Conservation (phyloP, 2,888 invertebrate genomes). For the Oligia fasciuncula region DNA sequence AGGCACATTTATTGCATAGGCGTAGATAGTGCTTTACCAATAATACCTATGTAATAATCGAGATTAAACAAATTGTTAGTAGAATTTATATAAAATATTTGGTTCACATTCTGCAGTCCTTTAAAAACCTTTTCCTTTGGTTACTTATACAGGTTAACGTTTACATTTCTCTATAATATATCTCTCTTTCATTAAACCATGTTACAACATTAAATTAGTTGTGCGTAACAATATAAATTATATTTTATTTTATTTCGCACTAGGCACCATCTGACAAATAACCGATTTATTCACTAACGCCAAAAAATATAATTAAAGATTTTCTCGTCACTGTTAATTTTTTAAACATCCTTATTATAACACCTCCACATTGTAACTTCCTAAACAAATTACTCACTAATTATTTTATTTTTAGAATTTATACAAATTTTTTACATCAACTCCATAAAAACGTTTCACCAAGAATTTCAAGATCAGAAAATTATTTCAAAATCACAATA, state of each 20-base stretch:
- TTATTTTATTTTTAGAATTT: conserved; percentile 32
- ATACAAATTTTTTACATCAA: conserved; percentile 43
- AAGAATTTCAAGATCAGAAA: conserved; percentile 18
- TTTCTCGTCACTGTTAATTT: neutral
- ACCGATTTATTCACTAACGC: conserved; percentile 31
- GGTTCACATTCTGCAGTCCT: conserved; percentile 32
- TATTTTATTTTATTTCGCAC: conserved; percentile 40
- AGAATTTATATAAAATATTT: conserved; percentile 44
- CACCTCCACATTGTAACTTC: conserved; percentile 1
- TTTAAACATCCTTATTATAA: conserved; percentile 19
- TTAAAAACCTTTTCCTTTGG: conserved; percentile 27
- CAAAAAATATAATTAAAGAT: conserved; percentile 21
- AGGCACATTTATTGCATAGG: conserved; percentile 58
- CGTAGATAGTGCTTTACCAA: conserved; percentile 54
- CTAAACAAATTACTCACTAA: conserved; percentile 34
- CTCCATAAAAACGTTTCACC: conserved; percentile 1
- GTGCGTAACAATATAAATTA: conserved; percentile 34
- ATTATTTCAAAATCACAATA: conserved; percentile 44
- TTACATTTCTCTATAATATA: conserved; percentile 29
- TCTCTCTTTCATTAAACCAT: conserved; percentile 30
- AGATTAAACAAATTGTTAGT: conserved; percentile 57
- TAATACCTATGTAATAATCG: conserved; percentile 26
- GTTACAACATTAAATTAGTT: conserved; percentile 41
- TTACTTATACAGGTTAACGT: conserved; percentile 44
- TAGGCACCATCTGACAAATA: conserved; percentile 61